These are phyloP conservation scores for Sminthurinus signatus DNA, from an alignment of 1,140 invertebrate species.

Conservation along the genomic window DNA sequence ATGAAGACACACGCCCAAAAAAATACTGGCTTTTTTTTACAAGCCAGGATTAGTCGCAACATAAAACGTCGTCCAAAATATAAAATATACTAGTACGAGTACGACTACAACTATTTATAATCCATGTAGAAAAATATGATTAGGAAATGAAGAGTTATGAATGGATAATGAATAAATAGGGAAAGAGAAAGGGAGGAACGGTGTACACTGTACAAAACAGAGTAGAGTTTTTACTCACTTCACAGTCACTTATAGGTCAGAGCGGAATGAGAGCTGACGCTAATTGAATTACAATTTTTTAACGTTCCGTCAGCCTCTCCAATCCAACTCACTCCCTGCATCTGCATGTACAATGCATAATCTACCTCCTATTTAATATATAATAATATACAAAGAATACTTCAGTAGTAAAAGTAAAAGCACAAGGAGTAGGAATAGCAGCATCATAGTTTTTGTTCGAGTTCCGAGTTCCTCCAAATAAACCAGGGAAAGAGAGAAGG, in stretches of 20 bases:
- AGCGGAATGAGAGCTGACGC: slow-evolving; percentile 13
- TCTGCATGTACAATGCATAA: not conserved
- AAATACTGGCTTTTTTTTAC: too few relatives aligned
- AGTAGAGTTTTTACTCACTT: not conserved
- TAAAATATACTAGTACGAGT: too few relatives aligned
- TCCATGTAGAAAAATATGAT: not conserved
- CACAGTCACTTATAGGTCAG: slow-evolving; percentile 19
- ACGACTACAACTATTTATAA: too few relatives aligned
- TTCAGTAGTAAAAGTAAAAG: not conserved
- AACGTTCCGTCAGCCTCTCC: not conserved
- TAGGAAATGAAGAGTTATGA: slow-evolving; percentile 22
- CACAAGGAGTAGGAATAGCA: not conserved
- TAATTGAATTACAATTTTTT: slow-evolving; percentile 30
- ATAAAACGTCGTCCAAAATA: too few relatives aligned
- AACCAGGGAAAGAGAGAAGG: too few relatives aligned
- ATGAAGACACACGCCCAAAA: too few relatives aligned
- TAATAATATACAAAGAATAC: too few relatives aligned
- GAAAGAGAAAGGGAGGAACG: too few relatives aligned
- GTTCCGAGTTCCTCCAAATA: too few relatives aligned
- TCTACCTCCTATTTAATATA: not conserved
- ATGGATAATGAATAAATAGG: slow-evolving; percentile 11
- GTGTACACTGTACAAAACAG: slow-evolving; percentile 6
- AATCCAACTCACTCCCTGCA: not conserved
- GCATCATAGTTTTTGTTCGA: too few relatives aligned
- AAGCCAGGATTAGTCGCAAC: too few relatives aligned